Conservation (phyloP, 1,140 invertebrate genomes). For the Pollicipes pollicipes region DNA sequence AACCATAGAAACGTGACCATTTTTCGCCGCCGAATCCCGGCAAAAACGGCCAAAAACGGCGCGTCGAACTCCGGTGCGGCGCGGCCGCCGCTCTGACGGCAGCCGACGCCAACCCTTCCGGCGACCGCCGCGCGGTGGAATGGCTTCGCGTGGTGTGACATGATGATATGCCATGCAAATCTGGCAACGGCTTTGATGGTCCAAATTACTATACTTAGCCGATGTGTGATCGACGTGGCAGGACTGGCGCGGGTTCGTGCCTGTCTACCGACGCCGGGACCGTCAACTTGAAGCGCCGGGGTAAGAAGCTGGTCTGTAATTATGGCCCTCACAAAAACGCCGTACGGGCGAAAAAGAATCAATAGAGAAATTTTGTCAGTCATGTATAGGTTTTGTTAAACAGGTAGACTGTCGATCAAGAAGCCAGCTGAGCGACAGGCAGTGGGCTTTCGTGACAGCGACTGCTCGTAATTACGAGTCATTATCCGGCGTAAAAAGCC, state of each 20-base stretch:
- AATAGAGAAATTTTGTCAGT: constrained; percentile 5
- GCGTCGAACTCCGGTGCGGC: too few species aligned
- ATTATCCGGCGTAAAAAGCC: neutral
- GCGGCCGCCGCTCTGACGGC: too few species aligned
- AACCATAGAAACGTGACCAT: neutral
- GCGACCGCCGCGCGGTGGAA: neutral
- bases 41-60: too few species aligned
- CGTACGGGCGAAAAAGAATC: neutral
- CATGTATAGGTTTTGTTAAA: constrained; percentile 2
- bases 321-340: neutral
- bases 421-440: neutral
- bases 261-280: neutral
- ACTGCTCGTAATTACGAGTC: neutral
- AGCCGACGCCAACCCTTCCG: neutral
- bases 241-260: neutral
- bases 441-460: neutral
- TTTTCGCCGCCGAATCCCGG: neutral
- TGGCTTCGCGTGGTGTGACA: neutral
- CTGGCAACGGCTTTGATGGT: constrained; percentile 1
- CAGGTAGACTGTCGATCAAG: neutral
- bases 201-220: constrained; percentile 2
- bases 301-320: neutral
- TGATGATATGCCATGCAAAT: constrained; percentile 6
- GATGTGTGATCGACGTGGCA: neutral
- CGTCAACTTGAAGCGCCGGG: neutral